Conservation (phyloP, 2,113 vertebrate genomes). For the Tychaedon coryphoeus region DNA sequence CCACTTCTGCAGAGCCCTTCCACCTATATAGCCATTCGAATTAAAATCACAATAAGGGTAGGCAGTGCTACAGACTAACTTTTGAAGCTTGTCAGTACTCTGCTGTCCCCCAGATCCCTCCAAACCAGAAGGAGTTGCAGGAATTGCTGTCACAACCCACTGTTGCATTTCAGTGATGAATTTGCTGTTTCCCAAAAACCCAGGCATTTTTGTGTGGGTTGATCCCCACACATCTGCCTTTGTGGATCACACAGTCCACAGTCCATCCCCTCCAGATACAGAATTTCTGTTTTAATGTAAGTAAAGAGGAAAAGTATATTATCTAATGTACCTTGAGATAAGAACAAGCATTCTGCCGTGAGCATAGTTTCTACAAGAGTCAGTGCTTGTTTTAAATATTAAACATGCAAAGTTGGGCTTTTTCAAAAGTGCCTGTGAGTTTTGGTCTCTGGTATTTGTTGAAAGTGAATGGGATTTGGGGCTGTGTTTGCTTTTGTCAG, state of each 20-base stretch:
- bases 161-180: background rate
- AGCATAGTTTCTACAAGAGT: background rate
- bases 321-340: background rate
- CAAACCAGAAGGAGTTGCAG: background rate
- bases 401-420: background rate
- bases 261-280: background rate
- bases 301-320: background rate
- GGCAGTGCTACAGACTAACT: background rate
- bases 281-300: background rate
- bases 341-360: background rate
- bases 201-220: background rate
- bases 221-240: background rate
- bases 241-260: background rate
- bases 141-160: background rate
- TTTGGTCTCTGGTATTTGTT: background rate
- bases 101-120: background rate
- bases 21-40: background rate
- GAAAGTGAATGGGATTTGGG: background rate
- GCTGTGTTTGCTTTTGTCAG: background rate
- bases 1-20: background rate
- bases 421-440: background rate
- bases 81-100: background rate
- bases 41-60: background rate
- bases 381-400: background rate
- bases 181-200: background rate